Base-by-base conservation (phyloP, 2,797 vertebrate species). In the Distichodus sexfasciatus region DNA sequence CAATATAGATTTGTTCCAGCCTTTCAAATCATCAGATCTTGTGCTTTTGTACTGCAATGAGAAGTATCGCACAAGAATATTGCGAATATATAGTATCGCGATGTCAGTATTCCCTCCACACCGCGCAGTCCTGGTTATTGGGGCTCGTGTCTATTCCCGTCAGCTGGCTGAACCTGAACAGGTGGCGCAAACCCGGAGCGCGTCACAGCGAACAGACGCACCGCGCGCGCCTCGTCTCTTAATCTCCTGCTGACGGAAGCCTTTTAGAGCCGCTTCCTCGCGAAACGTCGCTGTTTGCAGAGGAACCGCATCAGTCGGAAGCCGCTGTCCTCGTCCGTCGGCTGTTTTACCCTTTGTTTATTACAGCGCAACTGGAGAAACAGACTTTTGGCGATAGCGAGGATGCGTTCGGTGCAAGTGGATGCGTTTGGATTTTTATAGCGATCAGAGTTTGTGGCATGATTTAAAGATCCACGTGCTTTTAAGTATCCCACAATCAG, bases 181-280 rank as follows among this genome's bases (percentile, higher is more conserved):
- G 89, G 89, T 90, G 89, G 84, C 80, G 70, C 58, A 78, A 53
- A 21, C 73, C 1, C 59, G 73, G 68, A 76, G 12, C 81, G 80
- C 81, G 81, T 82, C 83, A 85, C 68, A 73, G 59, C 84, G 73
- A 83, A 80, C 66, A 72, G 78, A 85, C 79, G 73, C 65, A 78
- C 87, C 86, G 90, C 84, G 87, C 84, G 87, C 84, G 87, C 29
- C 61, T 61, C 69, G 48, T 72, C 24, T 6, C 75, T 64, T 90
- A 88, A 91, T 89, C 90, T 81, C 74, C 69, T 78, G 83, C 81
- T 89, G 89, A 89, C 87, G 80, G 83, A 81, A 86, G 81, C 77
- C 76, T 69, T 66, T 75, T 64, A 80, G 72, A 74, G 21, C 35
- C 63, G 33, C 59, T 46, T 29, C 36, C 57, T 36, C 24, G 40